These are phyloP conservation scores for Calephelis perditalis DNA, from an alignment of 2,888 invertebrate genomes.

Conservation along the genomic window DNA sequence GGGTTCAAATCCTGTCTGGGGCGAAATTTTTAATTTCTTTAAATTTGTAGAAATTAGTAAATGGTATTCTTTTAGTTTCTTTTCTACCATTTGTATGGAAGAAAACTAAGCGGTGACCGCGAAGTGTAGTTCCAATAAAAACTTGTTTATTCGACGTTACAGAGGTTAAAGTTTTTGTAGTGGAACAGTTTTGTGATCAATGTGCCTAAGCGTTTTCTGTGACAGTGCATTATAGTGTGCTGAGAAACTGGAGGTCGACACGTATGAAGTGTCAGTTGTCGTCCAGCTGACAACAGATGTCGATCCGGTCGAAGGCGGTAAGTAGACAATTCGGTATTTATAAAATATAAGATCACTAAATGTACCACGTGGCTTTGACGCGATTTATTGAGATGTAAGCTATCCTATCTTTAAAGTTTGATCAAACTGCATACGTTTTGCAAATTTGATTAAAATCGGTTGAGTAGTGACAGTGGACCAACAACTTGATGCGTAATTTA, in stretches of 20 bases:
- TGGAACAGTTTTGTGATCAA: slow-evolving; percentile 22
- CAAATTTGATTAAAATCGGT: too few species aligned
- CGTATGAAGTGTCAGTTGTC: slow-evolving; percentile 75
- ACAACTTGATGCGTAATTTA: too few species aligned
- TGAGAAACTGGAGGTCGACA: slow-evolving; percentile 71
- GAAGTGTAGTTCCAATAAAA: background rate
- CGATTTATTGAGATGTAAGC: too few species aligned
- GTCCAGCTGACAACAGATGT: slow-evolving; percentile 78
- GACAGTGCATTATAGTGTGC: slow-evolving; percentile 30
- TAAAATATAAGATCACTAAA: too few species aligned
- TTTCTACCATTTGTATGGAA: background rate
- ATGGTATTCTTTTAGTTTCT: slow-evolving; percentile 11
- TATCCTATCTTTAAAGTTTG: too few species aligned
- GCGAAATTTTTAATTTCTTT: too few species aligned
- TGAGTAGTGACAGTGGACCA: too few species aligned
- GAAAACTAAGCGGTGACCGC: slow-evolving; percentile 2
- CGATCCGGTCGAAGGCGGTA: slow-evolving; percentile 66
- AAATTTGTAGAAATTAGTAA: background rate
- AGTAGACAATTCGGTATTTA: slow-evolving; percentile 35
- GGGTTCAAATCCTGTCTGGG: too few species aligned
- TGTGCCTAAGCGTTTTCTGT: slow-evolving; percentile 15
- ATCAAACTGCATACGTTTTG: too few species aligned
- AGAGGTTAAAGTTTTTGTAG: slow-evolving; percentile 23
- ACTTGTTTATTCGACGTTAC: slow-evolving; percentile 12
- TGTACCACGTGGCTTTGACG: too few species aligned